These are phyloP conservation scores for Diphyllodes magnificus DNA, from an alignment of 2,113 vertebrate species.

Conservation along the genomic window DNA sequence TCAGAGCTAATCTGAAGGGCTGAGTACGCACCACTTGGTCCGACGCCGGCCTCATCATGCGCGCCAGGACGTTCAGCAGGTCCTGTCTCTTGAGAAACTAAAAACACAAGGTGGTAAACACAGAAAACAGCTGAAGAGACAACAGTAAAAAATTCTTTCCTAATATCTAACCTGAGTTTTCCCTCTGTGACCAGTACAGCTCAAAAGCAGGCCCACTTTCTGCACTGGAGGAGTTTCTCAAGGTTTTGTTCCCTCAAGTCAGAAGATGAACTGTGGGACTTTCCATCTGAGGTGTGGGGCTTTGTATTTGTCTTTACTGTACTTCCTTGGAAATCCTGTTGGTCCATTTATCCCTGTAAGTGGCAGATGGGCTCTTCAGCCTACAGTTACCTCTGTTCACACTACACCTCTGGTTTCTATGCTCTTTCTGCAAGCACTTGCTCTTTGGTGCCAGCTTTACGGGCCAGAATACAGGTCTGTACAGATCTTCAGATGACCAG, in stretches of 20 bases:
- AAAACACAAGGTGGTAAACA: neutral
- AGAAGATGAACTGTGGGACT: neutral
- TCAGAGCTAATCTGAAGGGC: neutral
- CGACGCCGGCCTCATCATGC: slow-evolving; percentile 95
- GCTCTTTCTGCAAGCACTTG: neutral
- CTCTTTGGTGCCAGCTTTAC: neutral
- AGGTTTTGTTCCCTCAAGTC: neutral
- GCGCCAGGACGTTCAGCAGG: slow-evolving; percentile 91
- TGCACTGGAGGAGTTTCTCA: neutral
- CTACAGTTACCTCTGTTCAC: neutral
- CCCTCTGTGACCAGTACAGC: neutral
- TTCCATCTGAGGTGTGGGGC: neutral
- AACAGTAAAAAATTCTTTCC: neutral
- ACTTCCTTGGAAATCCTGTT: neutral
- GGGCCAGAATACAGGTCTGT: neutral
- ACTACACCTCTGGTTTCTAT: neutral
- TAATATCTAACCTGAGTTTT: neutral
- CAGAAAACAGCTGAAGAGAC: neutral
- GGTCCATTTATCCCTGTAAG: neutral
- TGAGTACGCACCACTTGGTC: slow-evolving; percentile 90
- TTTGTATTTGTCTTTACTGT: neutral
- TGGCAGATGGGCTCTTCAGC: neutral
- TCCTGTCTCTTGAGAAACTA: slow-evolving; percentile 98
- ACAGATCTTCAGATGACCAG: neutral
- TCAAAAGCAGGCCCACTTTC: neutral